A percentile compares a stretch with the other conserved stretches of the same genome.
Conservation (phyloP, 2,888 invertebrate species). For the Ichneumoninae sp. region DNA sequence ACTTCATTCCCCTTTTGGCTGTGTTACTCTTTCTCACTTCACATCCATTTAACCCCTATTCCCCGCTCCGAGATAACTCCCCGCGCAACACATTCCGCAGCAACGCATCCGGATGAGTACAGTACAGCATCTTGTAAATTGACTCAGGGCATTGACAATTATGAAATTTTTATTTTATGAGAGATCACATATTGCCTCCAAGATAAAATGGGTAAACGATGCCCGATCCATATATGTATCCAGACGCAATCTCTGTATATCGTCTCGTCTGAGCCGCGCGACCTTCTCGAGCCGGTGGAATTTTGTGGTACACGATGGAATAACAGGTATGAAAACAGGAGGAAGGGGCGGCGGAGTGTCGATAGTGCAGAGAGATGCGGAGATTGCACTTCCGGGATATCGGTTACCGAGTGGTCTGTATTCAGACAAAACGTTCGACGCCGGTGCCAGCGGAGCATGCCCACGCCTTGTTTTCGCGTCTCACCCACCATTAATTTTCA, state of each 20-base stretch:
- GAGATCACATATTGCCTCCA: no score
- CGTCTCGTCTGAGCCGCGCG: no score
- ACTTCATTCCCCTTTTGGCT: conserved; percentile 45
- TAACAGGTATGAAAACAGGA: conserved; percentile 1
- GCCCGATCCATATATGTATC: no score
- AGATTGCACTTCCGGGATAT: conserved; percentile 60
- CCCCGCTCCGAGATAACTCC: neutral
- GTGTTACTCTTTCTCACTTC: conserved; percentile 32
- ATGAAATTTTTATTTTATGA: neutral
- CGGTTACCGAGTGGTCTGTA: conserved; percentile 53
- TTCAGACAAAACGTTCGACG: conserved; percentile 44
- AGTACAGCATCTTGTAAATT: neutral
- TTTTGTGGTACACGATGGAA: neutral
- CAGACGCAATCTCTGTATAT: no score
- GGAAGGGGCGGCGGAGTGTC: conserved; percentile 29
- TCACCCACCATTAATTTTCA: conserved; percentile 1
- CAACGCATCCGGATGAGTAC: neutral
- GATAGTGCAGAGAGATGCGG: conserved; percentile 14
- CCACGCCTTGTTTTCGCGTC: conserved; percentile 61
- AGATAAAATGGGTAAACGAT: no score
- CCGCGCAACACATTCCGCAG: conserved; percentile 23
- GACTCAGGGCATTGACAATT: neutral
- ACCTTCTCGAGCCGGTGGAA: neutral
- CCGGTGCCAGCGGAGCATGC: conserved; percentile 54
- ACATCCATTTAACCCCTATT: conserved; percentile 11